Conservation (phyloP, 2,113 vertebrate genomes). For the Buteo buteo region DNA sequence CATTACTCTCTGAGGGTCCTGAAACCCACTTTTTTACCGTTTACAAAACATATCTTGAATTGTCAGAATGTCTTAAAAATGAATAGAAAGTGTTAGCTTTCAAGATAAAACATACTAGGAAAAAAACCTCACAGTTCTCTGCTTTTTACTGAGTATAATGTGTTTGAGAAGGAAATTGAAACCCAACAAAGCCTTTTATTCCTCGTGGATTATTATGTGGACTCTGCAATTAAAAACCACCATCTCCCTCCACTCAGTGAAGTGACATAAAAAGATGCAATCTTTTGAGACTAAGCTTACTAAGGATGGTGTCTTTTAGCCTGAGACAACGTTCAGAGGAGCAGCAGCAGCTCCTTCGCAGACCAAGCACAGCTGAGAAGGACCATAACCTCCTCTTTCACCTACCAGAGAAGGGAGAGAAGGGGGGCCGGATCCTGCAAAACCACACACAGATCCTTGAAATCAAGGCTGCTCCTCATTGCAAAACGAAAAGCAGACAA, state of each 20-base stretch:
- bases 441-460: not conserved
- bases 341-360: not conserved
- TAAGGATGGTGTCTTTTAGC: not conserved
- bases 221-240: not conserved
- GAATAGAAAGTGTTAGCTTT: not conserved
- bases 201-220: not conserved
- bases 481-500: not conserved
- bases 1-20: not conserved
- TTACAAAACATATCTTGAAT: not conserved
- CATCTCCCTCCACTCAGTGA: not conserved
- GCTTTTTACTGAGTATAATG: not conserved
- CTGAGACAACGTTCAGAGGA: not conserved
- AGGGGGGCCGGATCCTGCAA: not conserved
- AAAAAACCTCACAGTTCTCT: not conserved
- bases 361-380: not conserved
- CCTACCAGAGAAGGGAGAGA: not conserved
- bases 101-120: not conserved
- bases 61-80: not conserved
- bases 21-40: not conserved
- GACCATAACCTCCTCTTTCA: not conserved
- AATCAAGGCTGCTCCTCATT: not conserved
- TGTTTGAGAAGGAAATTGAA: not conserved
- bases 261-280: not conserved
- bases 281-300: conserved; percentile 6
- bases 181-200: not conserved